A percentile compares a stretch with the other conserved stretches of the same genome.
Evolutionary conservation across 2,888 invertebrate genomes (phyloP).

Genomic region (Thecophora atra): DNA sequence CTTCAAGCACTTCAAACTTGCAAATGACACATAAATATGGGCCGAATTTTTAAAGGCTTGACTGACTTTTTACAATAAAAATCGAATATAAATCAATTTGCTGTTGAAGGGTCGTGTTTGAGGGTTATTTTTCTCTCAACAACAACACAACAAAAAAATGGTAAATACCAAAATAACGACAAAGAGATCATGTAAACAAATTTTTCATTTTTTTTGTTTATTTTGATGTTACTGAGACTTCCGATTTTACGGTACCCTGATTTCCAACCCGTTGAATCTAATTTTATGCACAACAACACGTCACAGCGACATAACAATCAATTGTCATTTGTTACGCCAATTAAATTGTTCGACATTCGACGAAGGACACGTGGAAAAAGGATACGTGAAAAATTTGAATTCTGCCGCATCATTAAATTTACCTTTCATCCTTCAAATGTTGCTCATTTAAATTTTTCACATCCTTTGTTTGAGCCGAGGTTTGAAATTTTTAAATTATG

Average conservation of each 20-base stretch:
- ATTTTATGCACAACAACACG: conserved; percentile 36
- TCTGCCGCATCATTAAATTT: conserved; percentile 63
- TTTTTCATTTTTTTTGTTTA: conserved; percentile 33
- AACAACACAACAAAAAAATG: conserved; percentile 4
- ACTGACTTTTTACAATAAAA: conserved; percentile 29
- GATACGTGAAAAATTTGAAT: conserved; percentile 59
- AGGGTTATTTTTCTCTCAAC: conserved; percentile 15
- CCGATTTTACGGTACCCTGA: background rate
- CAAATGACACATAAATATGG: conserved; percentile 21
- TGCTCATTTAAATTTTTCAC: conserved; percentile 41
- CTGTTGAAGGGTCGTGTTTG: too few relatives aligned
- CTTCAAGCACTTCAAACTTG: background rate
- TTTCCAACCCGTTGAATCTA: conserved; percentile 49
- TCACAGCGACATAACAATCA: background rate
- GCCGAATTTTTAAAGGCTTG: conserved; percentile 26
- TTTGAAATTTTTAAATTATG: conserved; percentile 61
- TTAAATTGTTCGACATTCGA: conserved; percentile 42
- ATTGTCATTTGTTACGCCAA: conserved; percentile 54
- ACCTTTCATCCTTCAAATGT: conserved; percentile 34
- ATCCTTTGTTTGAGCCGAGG: conserved; percentile 42
- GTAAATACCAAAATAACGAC: conserved; percentile 3
- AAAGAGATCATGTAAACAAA: conserved; percentile 40
- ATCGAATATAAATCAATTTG: conserved; percentile 33
- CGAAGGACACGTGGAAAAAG: background rate
- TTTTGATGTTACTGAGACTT: background rate